phyloP scores from a whole-genome alignment of 2,797 vertebrate genomes.

The Microctenopoma stevenorrisi region DNA sequence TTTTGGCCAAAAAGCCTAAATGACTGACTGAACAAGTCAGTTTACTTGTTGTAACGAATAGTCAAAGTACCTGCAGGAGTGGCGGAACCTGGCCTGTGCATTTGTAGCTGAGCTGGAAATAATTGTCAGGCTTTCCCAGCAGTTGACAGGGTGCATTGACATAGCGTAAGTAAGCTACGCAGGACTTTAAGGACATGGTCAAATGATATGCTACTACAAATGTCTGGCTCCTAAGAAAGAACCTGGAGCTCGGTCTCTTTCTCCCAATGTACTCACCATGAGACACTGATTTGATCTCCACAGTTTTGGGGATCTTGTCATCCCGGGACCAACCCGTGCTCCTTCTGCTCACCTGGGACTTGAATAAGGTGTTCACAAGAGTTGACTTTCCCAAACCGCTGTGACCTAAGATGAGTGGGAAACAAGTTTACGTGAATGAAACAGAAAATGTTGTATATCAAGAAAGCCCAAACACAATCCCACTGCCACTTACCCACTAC shows the following conservation, averaged over 20 bases:
- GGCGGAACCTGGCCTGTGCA: not conserved
- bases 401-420: constrained; percentile 83
- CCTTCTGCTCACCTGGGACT: constrained; percentile 97
- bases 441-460: not conserved
- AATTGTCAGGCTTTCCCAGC: constrained; percentile 19
- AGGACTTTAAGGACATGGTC: constrained; percentile 17
- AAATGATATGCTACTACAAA: constrained; percentile 34
- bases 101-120: constrained; percentile 2
- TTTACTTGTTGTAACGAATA: no score
- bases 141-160: constrained; percentile 24
- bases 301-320: constrained; percentile 97
- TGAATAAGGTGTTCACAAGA: constrained; percentile 95
- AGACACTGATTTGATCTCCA: constrained; percentile 95
- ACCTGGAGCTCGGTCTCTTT: constrained; percentile 59
- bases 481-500: constrained; percentile 89
- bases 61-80: constrained; percentile 15
- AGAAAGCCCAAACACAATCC: constrained; percentile 61
- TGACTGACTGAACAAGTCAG: no score
- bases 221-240: constrained; percentile 16
- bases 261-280: constrained; percentile 86
- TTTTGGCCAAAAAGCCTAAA: no score
- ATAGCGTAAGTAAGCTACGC: constrained; percentile 17
- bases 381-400: constrained; percentile 97
- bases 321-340: constrained; percentile 92
- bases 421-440: constrained; percentile 11